phyloP scores from a whole-genome alignment of 2,797 vertebrate genomes.

The Paguma larvata region DNA sequence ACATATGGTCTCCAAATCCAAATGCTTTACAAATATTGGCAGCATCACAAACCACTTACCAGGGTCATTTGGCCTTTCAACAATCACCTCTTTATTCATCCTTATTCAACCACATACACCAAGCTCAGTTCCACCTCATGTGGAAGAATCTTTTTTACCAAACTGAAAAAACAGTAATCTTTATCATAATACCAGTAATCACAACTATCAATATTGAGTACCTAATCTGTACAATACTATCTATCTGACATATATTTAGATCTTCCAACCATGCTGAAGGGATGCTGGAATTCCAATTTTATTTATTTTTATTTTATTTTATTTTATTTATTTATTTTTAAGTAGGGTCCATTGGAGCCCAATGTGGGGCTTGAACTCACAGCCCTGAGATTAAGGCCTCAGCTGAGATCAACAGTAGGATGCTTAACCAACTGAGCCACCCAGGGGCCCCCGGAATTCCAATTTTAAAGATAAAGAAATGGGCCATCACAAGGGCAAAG shows the following conservation, averaged over 20 bases:
- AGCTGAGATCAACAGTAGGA: no score
- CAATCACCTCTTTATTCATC: background rate
- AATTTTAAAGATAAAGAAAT: background rate
- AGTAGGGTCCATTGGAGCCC: no score
- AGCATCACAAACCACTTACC: background rate
- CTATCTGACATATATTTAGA: background rate
- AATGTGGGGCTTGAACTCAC: no score
- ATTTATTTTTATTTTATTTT: no score
- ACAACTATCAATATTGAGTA: background rate
- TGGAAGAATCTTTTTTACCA: background rate
- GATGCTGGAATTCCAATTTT: background rate
- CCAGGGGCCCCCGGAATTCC: background rate
- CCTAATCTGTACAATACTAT: background rate
- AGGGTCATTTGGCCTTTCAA: background rate
- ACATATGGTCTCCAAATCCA: background rate
- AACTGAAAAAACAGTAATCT: background rate
- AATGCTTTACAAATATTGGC: background rate
- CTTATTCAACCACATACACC: background rate
- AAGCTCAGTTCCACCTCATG: background rate
- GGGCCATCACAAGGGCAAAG: background rate
- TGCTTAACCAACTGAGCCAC: no score
- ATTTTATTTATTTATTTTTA: no score
- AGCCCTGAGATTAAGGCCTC: no score
- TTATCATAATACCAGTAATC: background rate
- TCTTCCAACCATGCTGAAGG: background rate